Percentiles rank a stretch among this genome's conserved stretches.
phyloP scores from a whole-genome alignment of 2,797 vertebrate genomes.

The Vultur gryphus region DNA sequence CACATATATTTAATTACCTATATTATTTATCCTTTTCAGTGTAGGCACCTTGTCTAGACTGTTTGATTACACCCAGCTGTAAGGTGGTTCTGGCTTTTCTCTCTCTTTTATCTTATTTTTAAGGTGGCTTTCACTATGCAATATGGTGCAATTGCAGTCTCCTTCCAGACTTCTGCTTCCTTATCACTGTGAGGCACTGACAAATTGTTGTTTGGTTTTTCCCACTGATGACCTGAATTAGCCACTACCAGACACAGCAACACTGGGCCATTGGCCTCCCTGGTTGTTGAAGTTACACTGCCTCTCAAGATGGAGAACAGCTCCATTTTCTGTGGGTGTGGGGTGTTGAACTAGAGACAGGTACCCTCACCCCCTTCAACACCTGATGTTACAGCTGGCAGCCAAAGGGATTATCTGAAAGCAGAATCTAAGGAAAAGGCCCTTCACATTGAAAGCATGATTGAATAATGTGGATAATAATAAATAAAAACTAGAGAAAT shows the following conservation, averaged over 20 bases:
- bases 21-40: neutral
- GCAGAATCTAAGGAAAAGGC: neutral
- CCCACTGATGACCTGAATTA: neutral
- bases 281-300: neutral
- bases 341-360: neutral
- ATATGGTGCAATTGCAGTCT: neutral
- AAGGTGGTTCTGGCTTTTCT: neutral
- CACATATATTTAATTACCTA: neutral
- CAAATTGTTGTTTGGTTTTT: neutral
- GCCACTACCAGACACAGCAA: neutral
- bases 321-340: neutral
- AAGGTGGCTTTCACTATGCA: neutral
- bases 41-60: neutral
- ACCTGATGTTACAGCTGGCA: neutral
- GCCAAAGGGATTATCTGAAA: neutral
- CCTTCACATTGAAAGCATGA: neutral
- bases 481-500: neutral
- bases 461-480: rapidly evolving
- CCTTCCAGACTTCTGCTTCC: neutral
- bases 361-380: neutral
- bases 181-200: rapidly evolving
- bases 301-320: neutral
- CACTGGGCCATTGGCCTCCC: neutral
- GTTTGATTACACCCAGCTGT: neutral
- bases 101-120: neutral